Evolutionary conservation across 1,140 invertebrate species (phyloP), one percentile per base, ranked within the genome.

Genomic region (Octopus bimaculoides): DNA sequence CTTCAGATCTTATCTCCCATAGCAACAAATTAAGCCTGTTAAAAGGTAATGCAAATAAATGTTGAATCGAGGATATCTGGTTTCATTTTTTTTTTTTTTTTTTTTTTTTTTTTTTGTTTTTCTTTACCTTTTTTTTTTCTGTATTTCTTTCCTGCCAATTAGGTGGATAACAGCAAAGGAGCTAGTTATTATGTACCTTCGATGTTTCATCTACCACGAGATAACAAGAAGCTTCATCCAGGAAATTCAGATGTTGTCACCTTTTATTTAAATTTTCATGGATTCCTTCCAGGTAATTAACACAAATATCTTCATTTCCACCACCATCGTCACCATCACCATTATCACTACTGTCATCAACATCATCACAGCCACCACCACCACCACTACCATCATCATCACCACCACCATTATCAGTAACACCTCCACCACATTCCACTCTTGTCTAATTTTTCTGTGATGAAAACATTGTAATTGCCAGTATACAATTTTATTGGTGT

Each of bases 211-310:
- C 79, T 26, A 17, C 81, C 73, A 53, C 73, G 75, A 52, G 80
- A 84, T 69, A 80, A 79, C 41, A 83, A 83, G 74, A 82, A 77
- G 6, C 75, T 86, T 17, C 88, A 87, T 81, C 75, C 82, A 6
- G 77, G 83, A 56, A 84, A 82, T 55, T 56, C 77, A 73, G 79
- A 85, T 54, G 85, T 86, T 83, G 85, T 87, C 77, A 81, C 81
- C 0, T 88, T 89, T 79, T 90, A 87, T 79, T 79, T 89, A 17
- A 83, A 89, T 78, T 90, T 89, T 78, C 80, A 77, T 84, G 87
- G 86, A 10, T 89, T 89, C 82, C 81, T 90, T 52, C 87, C 89
- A 79, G 86, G 88, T 89, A 79, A 78, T 74, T 75, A 73, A 54
- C 10, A 52, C 17, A 75, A 26, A 75, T 52, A 41, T 20, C 26